Conservation (phyloP, 1,140 invertebrate genomes). For the Holotrichia oblita region DNA sequence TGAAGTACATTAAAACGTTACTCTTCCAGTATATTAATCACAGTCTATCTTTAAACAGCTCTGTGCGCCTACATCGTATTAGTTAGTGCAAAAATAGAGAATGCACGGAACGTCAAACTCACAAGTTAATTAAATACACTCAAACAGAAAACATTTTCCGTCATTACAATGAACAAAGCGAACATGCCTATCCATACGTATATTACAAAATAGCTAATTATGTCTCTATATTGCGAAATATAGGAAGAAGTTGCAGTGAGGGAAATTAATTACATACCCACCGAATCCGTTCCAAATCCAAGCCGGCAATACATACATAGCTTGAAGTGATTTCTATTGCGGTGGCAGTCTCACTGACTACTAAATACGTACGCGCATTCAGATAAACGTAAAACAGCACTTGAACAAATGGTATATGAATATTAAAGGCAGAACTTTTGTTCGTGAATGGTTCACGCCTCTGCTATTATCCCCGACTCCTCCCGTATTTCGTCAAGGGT, state of each 20-base stretch:
- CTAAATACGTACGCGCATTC: constrained; percentile 9
- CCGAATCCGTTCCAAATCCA: not conserved
- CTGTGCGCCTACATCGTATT: too few species aligned
- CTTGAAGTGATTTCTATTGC: not conserved
- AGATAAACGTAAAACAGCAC: constrained; percentile 40
- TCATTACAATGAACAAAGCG: too few species aligned
- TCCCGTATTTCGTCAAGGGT: constrained; percentile 28
- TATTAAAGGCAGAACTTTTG: constrained; percentile 52
- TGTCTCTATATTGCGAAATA: not conserved
- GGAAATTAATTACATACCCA: not conserved
- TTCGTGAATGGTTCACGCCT: constrained; percentile 41
- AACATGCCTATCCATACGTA: too few species aligned
- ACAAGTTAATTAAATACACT: too few species aligned
- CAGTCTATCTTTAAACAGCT: too few species aligned
- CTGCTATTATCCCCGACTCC: not conserved
- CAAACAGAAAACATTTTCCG: too few species aligned
- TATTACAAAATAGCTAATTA: too few species aligned
- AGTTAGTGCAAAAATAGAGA: too few species aligned
- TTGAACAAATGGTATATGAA: constrained; percentile 55
- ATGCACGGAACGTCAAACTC: too few species aligned
- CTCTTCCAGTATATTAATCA: too few species aligned
- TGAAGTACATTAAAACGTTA: too few species aligned
- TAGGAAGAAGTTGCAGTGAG: not conserved
- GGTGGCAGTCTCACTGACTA: constrained; percentile 7
- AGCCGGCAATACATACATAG: not conserved